phyloP scores from a whole-genome alignment of 2,888 invertebrate species.

The Cepaea hortensis region DNA sequence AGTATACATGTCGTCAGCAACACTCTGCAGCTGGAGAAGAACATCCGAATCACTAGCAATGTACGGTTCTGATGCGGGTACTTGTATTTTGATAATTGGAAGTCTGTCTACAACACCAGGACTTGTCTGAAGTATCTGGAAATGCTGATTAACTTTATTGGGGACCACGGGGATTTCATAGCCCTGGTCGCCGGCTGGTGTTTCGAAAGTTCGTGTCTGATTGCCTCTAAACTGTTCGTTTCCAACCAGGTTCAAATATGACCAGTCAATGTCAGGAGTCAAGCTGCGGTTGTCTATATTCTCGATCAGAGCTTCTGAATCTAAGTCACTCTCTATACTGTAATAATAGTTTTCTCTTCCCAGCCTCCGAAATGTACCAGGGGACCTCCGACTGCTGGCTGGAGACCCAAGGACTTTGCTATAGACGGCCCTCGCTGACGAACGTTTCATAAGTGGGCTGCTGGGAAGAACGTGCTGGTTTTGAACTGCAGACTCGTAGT shows the following conservation, averaged over 20 bases:
- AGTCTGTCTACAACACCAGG: slow-evolving; percentile 2
- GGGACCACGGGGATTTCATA: slow-evolving; percentile 9
- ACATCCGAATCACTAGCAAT: neutral
- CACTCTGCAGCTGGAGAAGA: neutral
- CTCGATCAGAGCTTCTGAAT: slow-evolving; percentile 26
- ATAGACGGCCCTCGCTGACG: slow-evolving; percentile 13
- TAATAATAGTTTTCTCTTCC: slow-evolving; percentile 21
- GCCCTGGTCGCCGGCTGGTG: neutral
- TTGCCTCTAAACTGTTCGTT: neutral
- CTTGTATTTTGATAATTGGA: slow-evolving; percentile 3
- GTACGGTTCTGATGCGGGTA: neutral
- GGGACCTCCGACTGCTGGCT: slow-evolving; percentile 7
- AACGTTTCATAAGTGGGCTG: slow-evolving; percentile 3
- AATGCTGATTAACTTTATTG: neutral
- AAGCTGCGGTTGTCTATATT: slow-evolving; percentile 14
- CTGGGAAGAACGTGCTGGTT: neutral
- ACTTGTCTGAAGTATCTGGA: slow-evolving; percentile 36
- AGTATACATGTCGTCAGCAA: neutral
- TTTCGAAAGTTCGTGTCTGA: neutral
- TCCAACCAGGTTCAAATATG: slow-evolving; percentile 34
- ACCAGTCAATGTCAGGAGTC: slow-evolving; percentile 44
- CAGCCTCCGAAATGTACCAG: neutral
- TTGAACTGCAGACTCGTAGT: neutral
- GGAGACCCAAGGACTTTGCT: slow-evolving; percentile 19
- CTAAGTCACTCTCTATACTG: slow-evolving; percentile 41